These are phyloP conservation scores for Drosophila baimaii DNA, from an alignment of 1,140 invertebrate genomes.

Conservation along the genomic window DNA sequence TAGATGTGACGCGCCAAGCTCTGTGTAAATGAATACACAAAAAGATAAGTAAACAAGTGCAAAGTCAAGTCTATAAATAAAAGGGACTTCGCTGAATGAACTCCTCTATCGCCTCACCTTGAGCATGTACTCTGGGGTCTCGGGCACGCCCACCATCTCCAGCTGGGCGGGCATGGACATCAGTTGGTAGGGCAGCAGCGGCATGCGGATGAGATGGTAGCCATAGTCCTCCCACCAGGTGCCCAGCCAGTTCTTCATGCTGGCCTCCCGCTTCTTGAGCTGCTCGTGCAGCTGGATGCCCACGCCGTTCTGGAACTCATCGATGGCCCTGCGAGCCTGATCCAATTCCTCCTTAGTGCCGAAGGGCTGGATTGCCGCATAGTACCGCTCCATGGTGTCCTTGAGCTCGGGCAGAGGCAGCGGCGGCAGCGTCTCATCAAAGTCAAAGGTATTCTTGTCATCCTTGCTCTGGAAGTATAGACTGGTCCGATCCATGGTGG, in stretches of 20 bases:
- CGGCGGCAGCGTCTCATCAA: conserved; percentile 85
- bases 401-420: conserved; percentile 88
- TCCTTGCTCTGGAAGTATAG: conserved; percentile 67
- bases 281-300: conserved; percentile 87
- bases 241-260: conserved; percentile 82
- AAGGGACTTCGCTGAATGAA: too few relatives aligned
- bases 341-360: conserved; percentile 85
- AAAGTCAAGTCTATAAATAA: not conserved
- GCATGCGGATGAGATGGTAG: conserved; percentile 87
- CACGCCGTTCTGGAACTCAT: conserved; percentile 86
- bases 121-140: conserved; percentile 69
- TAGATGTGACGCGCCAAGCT: conserved; percentile 71
- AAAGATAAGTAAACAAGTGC: too few relatives aligned
- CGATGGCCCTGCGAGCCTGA: conserved; percentile 85
- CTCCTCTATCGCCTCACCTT: conserved; percentile 44
- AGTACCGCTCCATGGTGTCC: conserved; percentile 88
- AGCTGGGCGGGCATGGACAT: conserved; percentile 78
- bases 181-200: conserved; percentile 86
- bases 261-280: conserved; percentile 86
- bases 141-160: conserved; percentile 60
- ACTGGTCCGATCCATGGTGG: conserved; percentile 73
- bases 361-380: conserved; percentile 87
- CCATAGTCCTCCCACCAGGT: conserved; percentile 92
- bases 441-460: conserved; percentile 77
- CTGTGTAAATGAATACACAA: conserved; percentile 27